Evolutionary conservation across 2,888 invertebrate genomes (phyloP).

Genomic region (Keiferia lycopersicella): DNA sequence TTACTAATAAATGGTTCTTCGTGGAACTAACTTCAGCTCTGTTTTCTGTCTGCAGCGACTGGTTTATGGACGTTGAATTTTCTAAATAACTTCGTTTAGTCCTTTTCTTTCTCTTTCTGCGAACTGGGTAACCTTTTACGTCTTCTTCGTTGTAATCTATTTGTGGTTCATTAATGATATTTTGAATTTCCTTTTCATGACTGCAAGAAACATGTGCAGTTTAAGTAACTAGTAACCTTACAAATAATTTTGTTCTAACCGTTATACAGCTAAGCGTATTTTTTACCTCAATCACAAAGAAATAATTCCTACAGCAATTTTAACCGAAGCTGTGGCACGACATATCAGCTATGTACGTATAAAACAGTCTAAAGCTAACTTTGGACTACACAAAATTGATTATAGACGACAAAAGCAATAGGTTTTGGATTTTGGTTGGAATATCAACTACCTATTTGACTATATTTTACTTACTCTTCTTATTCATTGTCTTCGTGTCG

Average conservation of each 20-base stretch:
- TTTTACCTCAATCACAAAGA: no score
- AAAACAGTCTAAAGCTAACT: no score
- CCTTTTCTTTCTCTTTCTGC: conserved; percentile 20
- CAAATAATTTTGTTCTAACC: no score
- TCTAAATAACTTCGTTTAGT: neutral
- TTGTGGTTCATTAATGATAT: neutral
- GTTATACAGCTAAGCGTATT: no score
- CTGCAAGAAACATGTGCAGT: neutral
- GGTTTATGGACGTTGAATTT: neutral
- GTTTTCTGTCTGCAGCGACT: neutral
- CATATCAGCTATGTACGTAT: no score
- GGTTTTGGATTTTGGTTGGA: no score
- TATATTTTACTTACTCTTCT: neutral
- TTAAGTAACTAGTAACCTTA: neutral
- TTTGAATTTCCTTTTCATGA: conserved; percentile 2
- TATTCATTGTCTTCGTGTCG: neutral
- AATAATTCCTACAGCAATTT: no score
- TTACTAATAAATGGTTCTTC: neutral
- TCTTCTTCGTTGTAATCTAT: conserved; percentile 23
- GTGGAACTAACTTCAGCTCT: neutral
- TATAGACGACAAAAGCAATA: no score
- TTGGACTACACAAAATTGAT: no score
- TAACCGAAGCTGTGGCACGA: no score
- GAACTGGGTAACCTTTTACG: conserved; percentile 17
- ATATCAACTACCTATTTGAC: neutral